Base-by-base conservation (phyloP, 2,113 vertebrate genomes). In the Motacilla tschutschensis region DNA sequence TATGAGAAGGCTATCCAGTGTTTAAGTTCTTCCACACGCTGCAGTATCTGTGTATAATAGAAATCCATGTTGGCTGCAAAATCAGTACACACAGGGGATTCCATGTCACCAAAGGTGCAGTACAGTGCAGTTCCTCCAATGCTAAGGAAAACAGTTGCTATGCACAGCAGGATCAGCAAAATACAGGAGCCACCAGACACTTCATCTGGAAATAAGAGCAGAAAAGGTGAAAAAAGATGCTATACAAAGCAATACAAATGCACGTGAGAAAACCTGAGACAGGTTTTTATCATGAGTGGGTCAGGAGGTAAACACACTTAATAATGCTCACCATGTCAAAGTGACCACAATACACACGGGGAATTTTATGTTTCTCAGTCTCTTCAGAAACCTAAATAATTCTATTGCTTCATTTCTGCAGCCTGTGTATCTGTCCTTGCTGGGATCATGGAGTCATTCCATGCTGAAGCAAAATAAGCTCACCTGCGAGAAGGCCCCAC, bases 71-170 rank as follows among this genome's bases (percentile, higher is more conserved):
- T 99, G 82, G 93, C 92, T 44, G 98, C 97, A 96, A 99, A 99
- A 65, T 99, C 98, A 15, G 94, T 97, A 94, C 99, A 99, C 58
- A 99, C 98, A 64, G 97, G 98, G 44, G 99, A 98, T 94, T 98
- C 97, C 58, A 96, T 95, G 92, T 98, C 98, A 67, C 97, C 98
- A 86, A 99, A 96, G 60, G 97, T 97, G 94, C 99, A 99, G 97
- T 99, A 99, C 75, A 99, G 67, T 3, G 99, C 98, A 17, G 99
- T 99, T 78, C 99, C 98, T 24, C 98, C 98, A 19, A 99, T 88
- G 80, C 99, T 99, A 46, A 99, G 98, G 96, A 99, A 98, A 94
- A 99, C 98, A 6, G 98, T 99, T 40, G 96, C 97, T 94, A 99
- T 83, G 85, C 99, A 99, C 91, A 99, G 96, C 94, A 99, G 83